A percentile compares a stretch with the other conserved stretches of the same genome.
These are phyloP conservation scores for Prosapia bicincta DNA, from an alignment of 2,888 invertebrate genomes.

Conservation along the genomic window DNA sequence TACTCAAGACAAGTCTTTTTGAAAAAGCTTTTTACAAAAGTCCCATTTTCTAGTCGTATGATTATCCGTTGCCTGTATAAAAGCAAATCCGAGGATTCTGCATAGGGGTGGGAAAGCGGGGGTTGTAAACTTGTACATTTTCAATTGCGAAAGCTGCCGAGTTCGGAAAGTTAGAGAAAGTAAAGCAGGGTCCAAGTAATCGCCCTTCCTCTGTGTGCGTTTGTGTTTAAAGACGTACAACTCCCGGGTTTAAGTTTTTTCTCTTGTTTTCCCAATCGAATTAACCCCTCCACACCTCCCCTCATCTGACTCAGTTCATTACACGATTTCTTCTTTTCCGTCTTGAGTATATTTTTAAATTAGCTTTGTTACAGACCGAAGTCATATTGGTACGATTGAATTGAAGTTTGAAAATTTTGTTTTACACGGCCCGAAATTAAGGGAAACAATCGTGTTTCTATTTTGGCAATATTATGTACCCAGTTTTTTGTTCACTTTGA, in stretches of 20 bases:
- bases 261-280: neutral
- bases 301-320: neutral
- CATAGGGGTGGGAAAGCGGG: neutral
- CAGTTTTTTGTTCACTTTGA: too few species aligned
- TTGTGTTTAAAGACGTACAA: neutral
- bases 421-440: neutral
- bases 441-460: too few species aligned
- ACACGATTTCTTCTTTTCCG: neutral
- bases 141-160: neutral
- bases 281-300: neutral
- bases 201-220: neutral
- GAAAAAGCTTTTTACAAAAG: neutral
- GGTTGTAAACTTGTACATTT: slow-evolving; percentile 8
- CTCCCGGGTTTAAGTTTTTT: neutral
- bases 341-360: neutral
- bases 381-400: neutral
- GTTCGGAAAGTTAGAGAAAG: neutral
- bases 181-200: neutral
- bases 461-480: too few species aligned
- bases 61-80: neutral
- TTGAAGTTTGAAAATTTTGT: neutral
- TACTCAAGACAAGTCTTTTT: neutral
- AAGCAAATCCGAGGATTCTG: neutral
- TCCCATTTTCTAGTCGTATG: neutral
- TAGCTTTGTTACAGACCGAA: neutral